phyloP scores from a whole-genome alignment of 2,797 vertebrate species.

The Coluber constrictor region DNA sequence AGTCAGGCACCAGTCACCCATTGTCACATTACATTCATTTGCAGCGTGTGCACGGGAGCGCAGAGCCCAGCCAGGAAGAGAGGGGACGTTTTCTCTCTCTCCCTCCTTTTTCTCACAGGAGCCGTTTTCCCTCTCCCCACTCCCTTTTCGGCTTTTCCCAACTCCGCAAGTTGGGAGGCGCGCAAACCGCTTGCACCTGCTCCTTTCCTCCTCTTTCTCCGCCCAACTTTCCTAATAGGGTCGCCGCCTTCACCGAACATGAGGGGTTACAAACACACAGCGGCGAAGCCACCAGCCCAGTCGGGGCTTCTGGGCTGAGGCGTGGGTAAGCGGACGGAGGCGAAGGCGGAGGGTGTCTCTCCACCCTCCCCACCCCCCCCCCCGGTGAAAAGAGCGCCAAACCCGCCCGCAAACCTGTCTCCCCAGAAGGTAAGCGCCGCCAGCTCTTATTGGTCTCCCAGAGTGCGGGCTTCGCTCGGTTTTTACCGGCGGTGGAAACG shows the following conservation, averaged over 20 bases:
- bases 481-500: neutral
- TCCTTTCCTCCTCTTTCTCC: neutral
- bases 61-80: neutral
- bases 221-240: neutral
- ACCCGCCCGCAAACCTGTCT: neutral
- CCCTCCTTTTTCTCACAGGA: neutral
- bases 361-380: too few species aligned
- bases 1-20: neutral
- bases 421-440: neutral
- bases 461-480: neutral
- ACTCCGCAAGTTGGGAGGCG: neutral
- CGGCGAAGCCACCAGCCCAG: neutral
- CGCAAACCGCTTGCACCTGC: neutral
- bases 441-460: neutral
- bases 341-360: neutral
- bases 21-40: conserved; percentile 13
- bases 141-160: neutral
- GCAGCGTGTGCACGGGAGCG: conserved; percentile 1
- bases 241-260: neutral
- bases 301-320: neutral
- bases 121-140: neutral
- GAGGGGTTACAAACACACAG: neutral
- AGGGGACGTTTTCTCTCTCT: too few species aligned
- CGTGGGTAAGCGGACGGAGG: neutral
- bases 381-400: neutral